phyloP scores from a whole-genome alignment of 2,113 vertebrate genomes.

The Halichoeres trimaculatus region DNA sequence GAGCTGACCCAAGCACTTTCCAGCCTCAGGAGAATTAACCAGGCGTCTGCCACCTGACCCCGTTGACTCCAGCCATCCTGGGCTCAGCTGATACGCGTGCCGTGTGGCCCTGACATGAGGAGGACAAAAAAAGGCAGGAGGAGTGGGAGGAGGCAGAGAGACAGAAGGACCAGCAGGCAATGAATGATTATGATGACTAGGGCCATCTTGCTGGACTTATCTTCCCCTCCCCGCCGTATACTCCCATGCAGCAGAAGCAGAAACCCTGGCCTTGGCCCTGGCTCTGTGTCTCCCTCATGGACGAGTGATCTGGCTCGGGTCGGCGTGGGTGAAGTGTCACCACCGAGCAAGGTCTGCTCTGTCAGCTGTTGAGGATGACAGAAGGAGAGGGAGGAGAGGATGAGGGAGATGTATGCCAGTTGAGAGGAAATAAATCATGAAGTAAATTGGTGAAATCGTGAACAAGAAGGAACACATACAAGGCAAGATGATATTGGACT shows the following conservation, averaged over 20 bases:
- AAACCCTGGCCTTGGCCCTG: constrained; percentile 74
- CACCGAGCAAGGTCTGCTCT: constrained; percentile 71
- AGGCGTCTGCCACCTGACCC: constrained; percentile 85
- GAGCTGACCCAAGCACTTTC: constrained; percentile 52
- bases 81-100: constrained; percentile 81
- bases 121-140: constrained; percentile 64
- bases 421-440: constrained; percentile 1
- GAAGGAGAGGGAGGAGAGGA: constrained; percentile 24
- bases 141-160: constrained; percentile 65
- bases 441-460: not conserved
- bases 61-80: constrained; percentile 73
- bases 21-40: constrained; percentile 81
- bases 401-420: not conserved
- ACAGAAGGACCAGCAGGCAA: constrained; percentile 79
- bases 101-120: constrained; percentile 69
- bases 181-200: constrained; percentile 80
- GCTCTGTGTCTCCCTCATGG: constrained; percentile 64
- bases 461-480: not conserved
- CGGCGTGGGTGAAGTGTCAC: constrained; percentile 74
- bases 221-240: not conserved
- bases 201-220: constrained; percentile 72
- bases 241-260: constrained; percentile 4
- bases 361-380: constrained; percentile 71
- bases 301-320: constrained; percentile 67
- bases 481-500: constrained; percentile 38